Conservation (phyloP, 2,888 invertebrate species). For the Sesia apiformis region DNA sequence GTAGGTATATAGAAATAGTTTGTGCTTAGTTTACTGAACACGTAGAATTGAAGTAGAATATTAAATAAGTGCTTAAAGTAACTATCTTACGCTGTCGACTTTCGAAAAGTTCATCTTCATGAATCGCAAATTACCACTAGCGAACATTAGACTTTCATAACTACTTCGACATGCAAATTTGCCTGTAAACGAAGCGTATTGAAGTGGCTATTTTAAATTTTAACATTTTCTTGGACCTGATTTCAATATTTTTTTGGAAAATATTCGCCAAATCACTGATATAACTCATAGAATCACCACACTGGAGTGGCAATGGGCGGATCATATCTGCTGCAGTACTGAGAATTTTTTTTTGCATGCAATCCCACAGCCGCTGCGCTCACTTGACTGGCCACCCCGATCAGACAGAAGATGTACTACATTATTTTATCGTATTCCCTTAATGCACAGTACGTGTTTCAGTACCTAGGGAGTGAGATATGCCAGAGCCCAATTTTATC, state of each 20-base stretch:
- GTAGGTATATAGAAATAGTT: too few relatives aligned
- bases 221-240: background rate
- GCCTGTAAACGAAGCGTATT: slow-evolving; percentile 22
- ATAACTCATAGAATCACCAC: too few relatives aligned
- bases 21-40: too few relatives aligned
- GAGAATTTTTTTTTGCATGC: too few relatives aligned
- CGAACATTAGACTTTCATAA: slow-evolving; percentile 13
- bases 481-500: background rate
- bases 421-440: too few relatives aligned
- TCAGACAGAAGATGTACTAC: too few relatives aligned
- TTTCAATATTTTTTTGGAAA: background rate
- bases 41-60: too few relatives aligned
- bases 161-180: slow-evolving; percentile 18
- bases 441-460: background rate
- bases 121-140: slow-evolving; percentile 2
- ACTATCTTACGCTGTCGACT: background rate
- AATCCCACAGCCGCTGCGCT: too few relatives aligned
- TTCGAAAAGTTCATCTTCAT: slow-evolving; percentile 9
- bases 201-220: slow-evolving; percentile 9
- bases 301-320: too few relatives aligned
- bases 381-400: too few relatives aligned
- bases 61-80: too few relatives aligned
- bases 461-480: background rate
- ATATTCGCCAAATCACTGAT: background rate
- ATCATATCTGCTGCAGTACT: too few relatives aligned